A percentile compares a stretch with the other conserved stretches of the same genome.
Evolutionary conservation across 1,140 invertebrate species (phyloP).

Genomic region (Triops cancriformis): DNA sequence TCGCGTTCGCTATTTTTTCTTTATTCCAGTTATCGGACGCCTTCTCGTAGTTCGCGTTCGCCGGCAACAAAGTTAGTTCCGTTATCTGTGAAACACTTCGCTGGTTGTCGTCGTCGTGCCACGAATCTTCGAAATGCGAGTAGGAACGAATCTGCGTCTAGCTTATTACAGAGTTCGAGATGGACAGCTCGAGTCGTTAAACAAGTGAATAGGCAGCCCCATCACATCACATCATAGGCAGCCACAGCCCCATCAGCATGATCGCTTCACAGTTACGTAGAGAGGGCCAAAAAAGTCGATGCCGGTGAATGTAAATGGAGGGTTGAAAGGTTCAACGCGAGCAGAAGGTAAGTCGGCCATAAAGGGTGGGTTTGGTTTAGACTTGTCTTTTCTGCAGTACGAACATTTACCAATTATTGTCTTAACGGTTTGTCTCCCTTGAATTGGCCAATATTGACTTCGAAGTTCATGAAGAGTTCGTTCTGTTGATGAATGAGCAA

Average conservation of each 20-base stretch:
- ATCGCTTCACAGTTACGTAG: slow-evolving; percentile 25
- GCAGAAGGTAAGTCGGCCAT: slow-evolving; percentile 24
- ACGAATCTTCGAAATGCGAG: slow-evolving; percentile 25
- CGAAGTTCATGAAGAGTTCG: slow-evolving; percentile 22
- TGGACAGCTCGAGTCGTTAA: slow-evolving; percentile 40
- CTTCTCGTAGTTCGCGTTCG: not conserved
- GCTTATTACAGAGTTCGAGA: slow-evolving; percentile 33
- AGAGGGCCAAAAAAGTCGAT: slow-evolving; percentile 29
- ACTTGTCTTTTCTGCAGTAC: slow-evolving; percentile 24
- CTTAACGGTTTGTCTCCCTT: not conserved
- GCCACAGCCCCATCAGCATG: no score
- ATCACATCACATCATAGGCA: slow-evolving; percentile 32
- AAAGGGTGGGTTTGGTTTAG: slow-evolving; percentile 23
- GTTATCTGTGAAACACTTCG: slow-evolving; percentile 28
- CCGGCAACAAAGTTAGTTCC: slow-evolving; percentile 29
- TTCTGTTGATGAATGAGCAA: slow-evolving; percentile 14
- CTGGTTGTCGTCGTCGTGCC: slow-evolving; percentile 11
- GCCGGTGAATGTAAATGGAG: slow-evolving; percentile 22
- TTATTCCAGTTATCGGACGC: not conserved
- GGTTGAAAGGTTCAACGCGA: not conserved
- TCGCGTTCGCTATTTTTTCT: not conserved
- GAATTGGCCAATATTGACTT: slow-evolving; percentile 23
- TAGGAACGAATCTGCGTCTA: slow-evolving; percentile 32
- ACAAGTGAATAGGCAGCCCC: slow-evolving; percentile 38
- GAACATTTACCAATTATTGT: slow-evolving; percentile 25